Conservation (phyloP, 1,140 invertebrate species). For the Heliothis virescens region DNA sequence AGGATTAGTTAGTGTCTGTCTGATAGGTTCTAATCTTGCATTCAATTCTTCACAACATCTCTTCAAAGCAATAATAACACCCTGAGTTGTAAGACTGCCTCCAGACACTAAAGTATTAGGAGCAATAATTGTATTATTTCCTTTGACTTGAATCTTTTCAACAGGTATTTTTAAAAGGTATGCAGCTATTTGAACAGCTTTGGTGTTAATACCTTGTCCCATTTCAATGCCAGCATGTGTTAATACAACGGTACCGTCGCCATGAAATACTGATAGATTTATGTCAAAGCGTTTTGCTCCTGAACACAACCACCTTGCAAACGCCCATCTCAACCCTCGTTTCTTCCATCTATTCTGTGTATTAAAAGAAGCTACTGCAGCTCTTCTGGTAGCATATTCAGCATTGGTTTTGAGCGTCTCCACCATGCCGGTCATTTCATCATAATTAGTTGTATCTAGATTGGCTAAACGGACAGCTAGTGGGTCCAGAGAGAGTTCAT, state of each 20-base stretch:
- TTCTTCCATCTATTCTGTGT: constrained; percentile 91
- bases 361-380: constrained; percentile 87
- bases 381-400: constrained; percentile 78
- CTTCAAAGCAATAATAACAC: constrained; percentile 10
- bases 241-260: background rate
- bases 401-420: constrained; percentile 8
- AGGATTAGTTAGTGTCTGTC: constrained; percentile 7
- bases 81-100: constrained; percentile 83
- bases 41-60: background rate
- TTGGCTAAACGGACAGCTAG: constrained; percentile 88
- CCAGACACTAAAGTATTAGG: constrained; percentile 88
- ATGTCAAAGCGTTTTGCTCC: constrained; percentile 63
- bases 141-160: constrained; percentile 87
- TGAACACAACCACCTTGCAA: constrained; percentile 88
- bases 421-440: background rate
- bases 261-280: constrained; percentile 21
- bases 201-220: constrained; percentile 36
- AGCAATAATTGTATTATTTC: constrained; percentile 86
- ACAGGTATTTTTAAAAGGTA: constrained; percentile 88
- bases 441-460: constrained; percentile 7
- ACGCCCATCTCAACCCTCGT: constrained; percentile 88
- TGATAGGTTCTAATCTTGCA: constrained; percentile 5
- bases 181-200: constrained; percentile 3
- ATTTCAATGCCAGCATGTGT: constrained; percentile 28
- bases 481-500: constrained; percentile 88